Evolutionary conservation across 2,113 vertebrate species (phyloP), one percentile per base, ranked within the genome.

Genomic region (Hippocampus zosterae): DNA sequence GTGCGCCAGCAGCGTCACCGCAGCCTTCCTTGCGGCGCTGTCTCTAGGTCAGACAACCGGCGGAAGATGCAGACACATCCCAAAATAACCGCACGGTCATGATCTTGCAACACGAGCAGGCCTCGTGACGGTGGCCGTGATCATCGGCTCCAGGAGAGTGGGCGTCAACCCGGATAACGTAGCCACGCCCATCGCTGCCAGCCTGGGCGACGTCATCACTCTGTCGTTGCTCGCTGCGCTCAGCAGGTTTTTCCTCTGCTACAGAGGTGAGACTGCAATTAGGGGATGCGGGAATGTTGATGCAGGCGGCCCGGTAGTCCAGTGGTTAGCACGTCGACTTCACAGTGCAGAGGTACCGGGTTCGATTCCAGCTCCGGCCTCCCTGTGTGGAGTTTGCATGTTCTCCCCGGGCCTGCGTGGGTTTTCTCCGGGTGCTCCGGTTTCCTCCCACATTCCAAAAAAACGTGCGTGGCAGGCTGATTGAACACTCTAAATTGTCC

Each of bases 121-220:
- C 68, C 75, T 96, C 84, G 91, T 98, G 81, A 98, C 97, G 95
- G 92, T 97, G 8, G 95, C 92, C 0, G 94, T 98, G 63, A 95
- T 99, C 78, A 89, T 96, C 0, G 93, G 93, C 42, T 95, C 97
- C 62, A 93, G 94, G 80, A 96, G 93, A 75, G 82, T 97, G 53
- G 94, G 96, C 63, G 93, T 99, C 82, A 99, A 98, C 88, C 97
- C 97, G 0, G 97, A 99, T 90, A 99, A 99, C 21, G 91, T 99
- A 0, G 96, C 97, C 77, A 98, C 97, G 0, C 97, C 97, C 50
- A 95, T 98, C n/a, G 97, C 97, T 2, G 96, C 97, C 18, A 98
- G 95, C 81, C 93, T 99, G 37, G 97, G 97, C 18, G 96, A 99
- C 82, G 70, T 99, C 71, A 94, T 97, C 89, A 98, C 96, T 0